These are phyloP conservation scores for Monodelphis domestica DNA, from an alignment of 2,797 vertebrate species.

Conservation along the genomic window DNA sequence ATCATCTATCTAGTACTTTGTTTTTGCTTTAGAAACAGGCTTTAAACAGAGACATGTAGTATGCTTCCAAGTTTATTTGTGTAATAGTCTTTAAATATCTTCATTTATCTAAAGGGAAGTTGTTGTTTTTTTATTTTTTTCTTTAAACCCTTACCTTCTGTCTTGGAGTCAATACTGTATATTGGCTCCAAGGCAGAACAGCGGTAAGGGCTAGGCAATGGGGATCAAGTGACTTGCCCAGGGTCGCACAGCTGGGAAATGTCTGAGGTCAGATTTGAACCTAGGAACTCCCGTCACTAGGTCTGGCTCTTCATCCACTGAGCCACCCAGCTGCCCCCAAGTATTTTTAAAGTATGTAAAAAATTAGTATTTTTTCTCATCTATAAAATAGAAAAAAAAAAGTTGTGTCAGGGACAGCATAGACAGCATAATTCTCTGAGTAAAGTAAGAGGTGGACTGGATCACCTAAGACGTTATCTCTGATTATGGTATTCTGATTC, in stretches of 20 bases:
- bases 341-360: too few relatives aligned
- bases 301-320: too few relatives aligned
- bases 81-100: conserved; percentile 14
- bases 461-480: background rate
- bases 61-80: background rate
- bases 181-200: too few relatives aligned
- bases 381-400: background rate
- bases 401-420: background rate
- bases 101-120: background rate
- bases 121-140: too few relatives aligned
- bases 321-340: too few relatives aligned
- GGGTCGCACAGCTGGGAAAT: too few relatives aligned
- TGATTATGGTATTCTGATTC: background rate
- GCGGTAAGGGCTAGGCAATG: too few relatives aligned
- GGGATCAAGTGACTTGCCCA: too few relatives aligned
- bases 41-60: background rate
- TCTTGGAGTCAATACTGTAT: too few relatives aligned
- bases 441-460: background rate
- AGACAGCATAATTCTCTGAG: background rate
- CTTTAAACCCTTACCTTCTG: too few relatives aligned
- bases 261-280: too few relatives aligned
- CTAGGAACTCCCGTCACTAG: too few relatives aligned
- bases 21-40: conserved; percentile 22
- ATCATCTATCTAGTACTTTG: background rate
- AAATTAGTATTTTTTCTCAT: background rate